Conservation (phyloP, 2,113 vertebrate genomes). For the Taurulus bubalis region DNA sequence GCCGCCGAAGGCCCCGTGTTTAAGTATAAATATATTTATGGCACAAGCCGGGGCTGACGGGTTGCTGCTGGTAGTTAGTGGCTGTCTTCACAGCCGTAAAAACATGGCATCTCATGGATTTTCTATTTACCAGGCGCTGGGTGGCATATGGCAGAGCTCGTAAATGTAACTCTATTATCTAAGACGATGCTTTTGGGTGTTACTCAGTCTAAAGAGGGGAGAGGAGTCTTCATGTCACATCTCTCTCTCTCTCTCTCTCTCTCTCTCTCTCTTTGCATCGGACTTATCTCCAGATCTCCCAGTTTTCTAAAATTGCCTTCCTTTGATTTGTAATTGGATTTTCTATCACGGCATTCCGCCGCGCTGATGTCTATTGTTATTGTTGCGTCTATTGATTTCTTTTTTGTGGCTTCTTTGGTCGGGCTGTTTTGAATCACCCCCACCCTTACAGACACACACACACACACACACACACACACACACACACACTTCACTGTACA, state of each 20-base stretch:
- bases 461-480: no score
- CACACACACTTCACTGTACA: conserved; percentile 20
- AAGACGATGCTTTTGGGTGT: conserved; percentile 64
- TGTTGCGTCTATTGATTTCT: conserved; percentile 71
- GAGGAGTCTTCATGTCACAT: no score
- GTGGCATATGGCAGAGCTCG: conserved; percentile 72
- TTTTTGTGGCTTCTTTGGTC: conserved; percentile 59
- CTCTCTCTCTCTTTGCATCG: conserved; percentile 38
- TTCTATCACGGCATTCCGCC: conserved; percentile 64
- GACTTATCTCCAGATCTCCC: conserved; percentile 66
- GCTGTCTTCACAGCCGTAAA: conserved; percentile 69
- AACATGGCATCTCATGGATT: conserved; percentile 75
- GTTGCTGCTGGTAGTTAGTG: conserved; percentile 65
- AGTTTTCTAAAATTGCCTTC: conserved; percentile 66
- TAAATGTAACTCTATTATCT: conserved; percentile 74
- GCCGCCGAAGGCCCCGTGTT: conserved; percentile 67
- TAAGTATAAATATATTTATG: conserved; percentile 76
- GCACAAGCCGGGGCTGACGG: conserved; percentile 46
- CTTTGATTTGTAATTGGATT: conserved; percentile 76
- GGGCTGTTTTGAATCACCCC: conserved; percentile 61
- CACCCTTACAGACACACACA: not conserved
- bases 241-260: no score
- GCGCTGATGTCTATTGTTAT: conserved; percentile 72
- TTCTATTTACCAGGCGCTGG: conserved; percentile 75
- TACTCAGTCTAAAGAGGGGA: conserved; percentile 69